Conservation (phyloP, 1,140 invertebrate genomes). For the Eciton burchellii region DNA sequence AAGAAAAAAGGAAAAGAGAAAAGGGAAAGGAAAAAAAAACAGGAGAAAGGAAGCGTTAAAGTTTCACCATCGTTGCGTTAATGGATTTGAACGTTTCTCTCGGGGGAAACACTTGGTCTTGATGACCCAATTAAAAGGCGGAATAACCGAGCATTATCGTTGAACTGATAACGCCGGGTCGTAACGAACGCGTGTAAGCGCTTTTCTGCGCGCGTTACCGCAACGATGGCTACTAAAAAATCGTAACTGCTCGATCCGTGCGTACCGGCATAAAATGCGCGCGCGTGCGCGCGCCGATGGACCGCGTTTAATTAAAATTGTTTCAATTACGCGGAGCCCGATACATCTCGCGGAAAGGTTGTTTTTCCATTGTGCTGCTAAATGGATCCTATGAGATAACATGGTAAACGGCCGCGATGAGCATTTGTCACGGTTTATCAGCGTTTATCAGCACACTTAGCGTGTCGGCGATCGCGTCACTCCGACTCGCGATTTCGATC, state of each 20-base stretch:
- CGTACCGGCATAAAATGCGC: constrained; percentile 16
- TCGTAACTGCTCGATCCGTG: constrained; percentile 29
- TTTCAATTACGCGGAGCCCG: constrained; percentile 36
- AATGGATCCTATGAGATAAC: constrained; percentile 23
- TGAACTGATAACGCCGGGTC: constrained; percentile 52
- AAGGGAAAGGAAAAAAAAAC: no score
- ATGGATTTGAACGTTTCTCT: constrained; percentile 54
- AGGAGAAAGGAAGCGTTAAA: neutral
- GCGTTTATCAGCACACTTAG: no score
- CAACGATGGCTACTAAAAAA: constrained; percentile 32
- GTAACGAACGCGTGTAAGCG: constrained; percentile 53
- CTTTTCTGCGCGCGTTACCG: constrained; percentile 42
- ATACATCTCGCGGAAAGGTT: constrained; percentile 30
- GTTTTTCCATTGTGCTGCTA: constrained; percentile 42
- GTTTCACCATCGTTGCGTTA: constrained; percentile 49
- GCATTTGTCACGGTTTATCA: constrained; percentile 27
- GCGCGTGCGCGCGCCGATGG: neutral
- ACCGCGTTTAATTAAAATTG: constrained; percentile 53
- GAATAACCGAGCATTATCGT: constrained; percentile 56
- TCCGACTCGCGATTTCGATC: neutral
- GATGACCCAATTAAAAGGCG: constrained; percentile 58
- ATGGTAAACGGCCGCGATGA: constrained; percentile 25
- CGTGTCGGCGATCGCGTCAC: neutral
- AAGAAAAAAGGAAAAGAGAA: no score
- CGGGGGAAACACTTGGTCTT: constrained; percentile 56